Conservation (phyloP, 2,113 vertebrate species). For the Perccottus glenii region DNA sequence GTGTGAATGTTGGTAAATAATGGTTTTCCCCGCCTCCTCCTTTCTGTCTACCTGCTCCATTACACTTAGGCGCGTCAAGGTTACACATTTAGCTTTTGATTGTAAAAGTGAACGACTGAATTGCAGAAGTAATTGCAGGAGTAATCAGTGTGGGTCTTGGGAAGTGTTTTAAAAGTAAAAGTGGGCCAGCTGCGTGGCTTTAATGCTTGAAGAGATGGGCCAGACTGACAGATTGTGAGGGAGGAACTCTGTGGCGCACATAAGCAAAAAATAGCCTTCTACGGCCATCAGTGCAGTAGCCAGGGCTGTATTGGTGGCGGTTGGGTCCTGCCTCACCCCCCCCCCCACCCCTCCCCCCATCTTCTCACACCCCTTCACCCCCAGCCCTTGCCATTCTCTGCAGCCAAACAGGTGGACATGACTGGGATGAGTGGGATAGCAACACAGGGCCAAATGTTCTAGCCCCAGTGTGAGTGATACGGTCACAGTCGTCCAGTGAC, state of each 20-base stretch:
- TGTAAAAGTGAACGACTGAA: neutral
- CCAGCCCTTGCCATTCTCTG: conserved; percentile 35
- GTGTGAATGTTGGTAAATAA: conserved; percentile 11
- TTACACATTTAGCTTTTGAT: conserved; percentile 10
- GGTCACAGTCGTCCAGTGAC: conserved; percentile 32
- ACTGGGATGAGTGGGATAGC: conserved; percentile 77
- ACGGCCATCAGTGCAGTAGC: conserved; percentile 67
- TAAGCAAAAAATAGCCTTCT: conserved; percentile 76
- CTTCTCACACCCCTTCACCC: conserved; percentile 2
- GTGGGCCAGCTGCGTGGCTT: conserved; percentile 7
- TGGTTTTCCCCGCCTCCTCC: conserved; percentile 6
- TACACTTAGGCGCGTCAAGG: conserved; percentile 9
- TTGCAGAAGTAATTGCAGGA: neutral
- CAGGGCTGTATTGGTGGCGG: conserved; percentile 66
- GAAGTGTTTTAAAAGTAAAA: conserved; percentile 1
- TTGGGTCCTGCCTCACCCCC: conserved; percentile 43
- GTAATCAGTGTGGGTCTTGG: neutral
- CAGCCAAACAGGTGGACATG: conserved; percentile 77
- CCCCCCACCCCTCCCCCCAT: conserved; percentile 27
- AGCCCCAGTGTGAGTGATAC: conserved; percentile 32
- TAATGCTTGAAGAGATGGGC: conserved; percentile 38
- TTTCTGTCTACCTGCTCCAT: conserved; percentile 40
- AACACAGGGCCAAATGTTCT: conserved; percentile 54
- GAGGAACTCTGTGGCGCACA: conserved; percentile 23
- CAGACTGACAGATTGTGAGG: conserved; percentile 41